Percentiles rank a stretch among this genome's conserved stretches.
Conservation (phyloP, 2,888 invertebrate genomes). For the Mechanitis mazaeus region DNA sequence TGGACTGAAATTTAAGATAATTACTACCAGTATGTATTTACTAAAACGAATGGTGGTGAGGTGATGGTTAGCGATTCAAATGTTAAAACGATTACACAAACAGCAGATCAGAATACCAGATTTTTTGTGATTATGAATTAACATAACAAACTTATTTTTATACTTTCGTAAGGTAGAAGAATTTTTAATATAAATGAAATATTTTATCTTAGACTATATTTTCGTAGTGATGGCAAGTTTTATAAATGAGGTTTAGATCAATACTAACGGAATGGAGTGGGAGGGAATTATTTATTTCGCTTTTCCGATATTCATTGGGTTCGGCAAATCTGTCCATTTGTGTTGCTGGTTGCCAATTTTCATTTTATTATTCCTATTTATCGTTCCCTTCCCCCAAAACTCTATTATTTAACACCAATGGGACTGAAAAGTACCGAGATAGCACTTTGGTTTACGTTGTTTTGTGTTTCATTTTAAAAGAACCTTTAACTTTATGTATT, state of each 20-base stretch:
- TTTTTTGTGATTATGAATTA: too few relatives aligned
- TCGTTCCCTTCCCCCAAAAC: background rate
- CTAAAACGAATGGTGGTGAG: background rate
- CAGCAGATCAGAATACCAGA: too few relatives aligned
- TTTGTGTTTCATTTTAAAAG: background rate
- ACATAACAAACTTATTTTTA: too few relatives aligned
- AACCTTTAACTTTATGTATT: background rate
- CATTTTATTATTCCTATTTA: conserved; percentile 8
- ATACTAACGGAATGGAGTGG: conserved; percentile 8
- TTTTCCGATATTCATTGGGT: conserved; percentile 10
- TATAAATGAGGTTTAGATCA: conserved; percentile 15
- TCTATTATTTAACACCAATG: background rate
- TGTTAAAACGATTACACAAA: background rate
- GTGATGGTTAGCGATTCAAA: background rate
- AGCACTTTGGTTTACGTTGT: background rate
- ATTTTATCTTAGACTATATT: too few relatives aligned
- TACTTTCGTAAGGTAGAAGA: too few relatives aligned
- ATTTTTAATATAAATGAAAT: too few relatives aligned
- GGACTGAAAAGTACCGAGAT: background rate
- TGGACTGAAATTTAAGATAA: conserved; percentile 3
- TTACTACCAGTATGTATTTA: background rate
- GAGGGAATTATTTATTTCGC: conserved; percentile 13
- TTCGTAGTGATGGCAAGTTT: background rate
- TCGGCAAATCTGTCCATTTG: conserved; percentile 9
- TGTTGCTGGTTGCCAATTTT: conserved; percentile 2